Base-by-base conservation (phyloP, 2,113 vertebrate species). In the Myrmecophaga tridactyla region DNA sequence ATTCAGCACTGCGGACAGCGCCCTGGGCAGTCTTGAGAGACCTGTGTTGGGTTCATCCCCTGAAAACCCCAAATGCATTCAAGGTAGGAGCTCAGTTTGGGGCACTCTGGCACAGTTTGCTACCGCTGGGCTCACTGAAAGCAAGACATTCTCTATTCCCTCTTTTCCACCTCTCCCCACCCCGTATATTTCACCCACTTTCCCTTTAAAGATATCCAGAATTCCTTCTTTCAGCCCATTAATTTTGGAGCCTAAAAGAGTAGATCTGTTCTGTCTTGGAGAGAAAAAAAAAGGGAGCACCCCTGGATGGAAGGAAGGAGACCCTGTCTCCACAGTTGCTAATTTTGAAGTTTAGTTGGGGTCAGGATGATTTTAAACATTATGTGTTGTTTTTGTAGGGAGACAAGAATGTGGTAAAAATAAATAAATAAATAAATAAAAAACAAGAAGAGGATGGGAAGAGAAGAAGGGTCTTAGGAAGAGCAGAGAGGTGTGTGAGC, bases 101-200 rank as follows among this genome's bases (percentile, higher is more conserved):
- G 29, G 69, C 1, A 4, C 48, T 7, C 21, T 17, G 25, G 43
- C 21, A 11, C 18, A 25, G 63, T 11, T 65, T 34, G 31, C 63
- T 41, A 2, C 62, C 2, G 1, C 48, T 10, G 9, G 17, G 25
- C 20, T 6, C 41, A 15, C 29, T 4, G 39, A 77, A n/a, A 39
- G 36, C 65, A 51, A 18, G 73, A 14, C 4, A 3, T 12, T 18
- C 43, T 5, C 3, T 6, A 7, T 29, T 36, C 67, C 46, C 46
- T 13, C 21, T 43, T 21, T 58, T 41, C 29, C 48, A 0, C 34
- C 21, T 84, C 34, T 25, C 34, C 18, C 11, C 23, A n/a, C 29
- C 29, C 48, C 5, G 0, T 1, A 1, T 2, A 0, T 8, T 8
- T 18, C 63, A 46, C 36, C 39, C 1, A 17, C 0, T 0, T 21